phyloP scores from a whole-genome alignment of 2,113 vertebrate genomes.

The Triplophysa rosa region DNA sequence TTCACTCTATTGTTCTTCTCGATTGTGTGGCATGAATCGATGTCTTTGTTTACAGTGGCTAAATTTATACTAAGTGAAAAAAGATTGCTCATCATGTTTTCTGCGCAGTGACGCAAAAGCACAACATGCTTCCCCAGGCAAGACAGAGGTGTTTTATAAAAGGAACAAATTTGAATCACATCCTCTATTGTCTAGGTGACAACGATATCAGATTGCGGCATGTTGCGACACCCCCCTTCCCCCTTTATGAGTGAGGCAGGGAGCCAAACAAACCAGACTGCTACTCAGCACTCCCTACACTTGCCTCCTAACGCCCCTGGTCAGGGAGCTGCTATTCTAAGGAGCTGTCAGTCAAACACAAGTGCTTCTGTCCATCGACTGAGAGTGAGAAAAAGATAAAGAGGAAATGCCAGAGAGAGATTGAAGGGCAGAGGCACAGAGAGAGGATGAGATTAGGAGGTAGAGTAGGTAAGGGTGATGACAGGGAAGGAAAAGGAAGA shows the following conservation, averaged over 20 bases:
- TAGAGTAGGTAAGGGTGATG: slow-evolving; percentile 18
- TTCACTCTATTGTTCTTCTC: background rate
- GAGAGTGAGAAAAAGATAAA: slow-evolving; percentile 49
- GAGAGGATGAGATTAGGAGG: slow-evolving; percentile 21
- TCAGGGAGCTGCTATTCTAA: slow-evolving; percentile 65
- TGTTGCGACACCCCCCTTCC: slow-evolving; percentile 33
- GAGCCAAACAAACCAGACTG: slow-evolving; percentile 64
- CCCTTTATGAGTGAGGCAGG: slow-evolving; percentile 53
- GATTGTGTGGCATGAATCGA: background rate
- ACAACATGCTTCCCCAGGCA: background rate
- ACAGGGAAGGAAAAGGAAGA: slow-evolving; percentile 15
- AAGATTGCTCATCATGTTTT: background rate
- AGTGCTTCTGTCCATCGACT: slow-evolving; percentile 58
- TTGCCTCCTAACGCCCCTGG: slow-evolving; percentile 64
- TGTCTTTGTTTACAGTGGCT: slow-evolving; percentile 7
- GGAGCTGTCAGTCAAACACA: slow-evolving; percentile 68
- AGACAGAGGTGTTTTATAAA: slow-evolving; percentile 25
- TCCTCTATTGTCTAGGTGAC: slow-evolving; percentile 40
- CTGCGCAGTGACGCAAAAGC: slow-evolving; percentile 1
- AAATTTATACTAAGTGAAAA: slow-evolving; percentile 2
- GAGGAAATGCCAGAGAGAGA: slow-evolving; percentile 56
- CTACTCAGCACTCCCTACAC: slow-evolving; percentile 61
- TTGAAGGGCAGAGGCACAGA: background rate
- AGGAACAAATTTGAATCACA: slow-evolving; percentile 15
- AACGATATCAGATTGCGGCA: slow-evolving; percentile 24